These are phyloP conservation scores for Numenius phaeopus DNA, from an alignment of 2,797 vertebrate species.

Conservation along the genomic window DNA sequence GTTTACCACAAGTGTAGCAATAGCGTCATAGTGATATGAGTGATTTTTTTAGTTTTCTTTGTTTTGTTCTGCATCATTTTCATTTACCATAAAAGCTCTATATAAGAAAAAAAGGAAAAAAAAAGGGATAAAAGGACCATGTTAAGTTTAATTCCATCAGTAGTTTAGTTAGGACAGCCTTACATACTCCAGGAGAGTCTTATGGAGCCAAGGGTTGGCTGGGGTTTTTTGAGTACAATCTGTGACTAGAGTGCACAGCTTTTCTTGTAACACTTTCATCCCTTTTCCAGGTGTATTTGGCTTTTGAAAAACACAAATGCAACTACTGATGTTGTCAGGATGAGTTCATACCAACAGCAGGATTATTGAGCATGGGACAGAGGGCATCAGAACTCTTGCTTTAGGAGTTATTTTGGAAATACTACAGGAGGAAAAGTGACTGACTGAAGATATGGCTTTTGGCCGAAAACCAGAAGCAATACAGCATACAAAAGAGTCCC, in stretches of 20 bases:
- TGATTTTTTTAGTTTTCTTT: background rate
- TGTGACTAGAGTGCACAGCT: background rate
- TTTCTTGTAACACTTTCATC: background rate
- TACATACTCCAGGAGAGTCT: background rate
- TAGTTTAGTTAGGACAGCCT: background rate
- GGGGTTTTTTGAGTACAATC: background rate
- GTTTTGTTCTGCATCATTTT: background rate
- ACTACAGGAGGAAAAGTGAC: background rate
- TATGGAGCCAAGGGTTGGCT: background rate
- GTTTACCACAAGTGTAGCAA: background rate
- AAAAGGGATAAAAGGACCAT: rapidly evolving
- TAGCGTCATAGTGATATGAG: too few species aligned
- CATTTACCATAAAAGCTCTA: background rate
- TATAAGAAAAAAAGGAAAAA: background rate
- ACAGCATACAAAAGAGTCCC: background rate
- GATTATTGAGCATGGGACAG: background rate
- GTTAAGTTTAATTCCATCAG: background rate
- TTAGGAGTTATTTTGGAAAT: background rate
- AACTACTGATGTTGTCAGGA: background rate
- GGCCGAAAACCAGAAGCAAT: background rate
- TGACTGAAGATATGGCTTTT: background rate
- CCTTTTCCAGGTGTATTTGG: background rate
- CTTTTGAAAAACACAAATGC: background rate
- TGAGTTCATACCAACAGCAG: background rate
- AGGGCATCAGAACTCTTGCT: background rate